These are phyloP conservation scores for Listrodromus nycthemerus DNA, from an alignment of 2,888 invertebrate species.

Conservation along the genomic window DNA sequence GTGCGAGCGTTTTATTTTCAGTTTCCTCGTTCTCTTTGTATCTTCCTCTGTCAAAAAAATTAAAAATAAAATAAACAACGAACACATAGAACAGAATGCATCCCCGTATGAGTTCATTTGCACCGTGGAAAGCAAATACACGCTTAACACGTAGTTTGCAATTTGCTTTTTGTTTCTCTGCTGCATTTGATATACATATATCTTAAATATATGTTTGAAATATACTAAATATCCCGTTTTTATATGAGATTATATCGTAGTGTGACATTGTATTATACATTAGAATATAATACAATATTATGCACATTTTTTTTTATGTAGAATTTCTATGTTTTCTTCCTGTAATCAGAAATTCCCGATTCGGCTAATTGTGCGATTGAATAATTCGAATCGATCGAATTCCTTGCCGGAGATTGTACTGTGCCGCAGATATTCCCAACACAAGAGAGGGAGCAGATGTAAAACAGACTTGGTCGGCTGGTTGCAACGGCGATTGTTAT, in stretches of 20 bases:
- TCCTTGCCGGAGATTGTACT: background rate
- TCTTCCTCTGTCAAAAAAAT: constrained; percentile 24
- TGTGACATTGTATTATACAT: too few species aligned
- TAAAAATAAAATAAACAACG: background rate
- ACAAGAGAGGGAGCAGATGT: background rate
- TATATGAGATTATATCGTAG: too few species aligned
- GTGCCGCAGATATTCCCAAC: background rate
- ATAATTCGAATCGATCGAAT: background rate
- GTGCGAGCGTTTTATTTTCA: constrained; percentile 27
- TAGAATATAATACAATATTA: too few species aligned
- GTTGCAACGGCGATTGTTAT: background rate
- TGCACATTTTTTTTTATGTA: too few species aligned
- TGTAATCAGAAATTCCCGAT: background rate
- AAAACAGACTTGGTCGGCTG: background rate
- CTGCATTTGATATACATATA: too few species aligned
- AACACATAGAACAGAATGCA: constrained; percentile 1
- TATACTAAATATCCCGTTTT: too few species aligned
- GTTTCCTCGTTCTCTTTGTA: constrained; percentile 21
- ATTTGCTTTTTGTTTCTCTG: constrained; percentile 1
- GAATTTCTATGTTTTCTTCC: too few species aligned
- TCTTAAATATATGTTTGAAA: too few species aligned
- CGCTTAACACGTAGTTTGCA: constrained; percentile 30
- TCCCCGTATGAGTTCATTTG: constrained; percentile 9
- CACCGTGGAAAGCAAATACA: constrained; percentile 45
- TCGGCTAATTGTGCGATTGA: background rate